Conservation (phyloP, 2,797 vertebrate genomes). For the Hafferia zeledoni region DNA sequence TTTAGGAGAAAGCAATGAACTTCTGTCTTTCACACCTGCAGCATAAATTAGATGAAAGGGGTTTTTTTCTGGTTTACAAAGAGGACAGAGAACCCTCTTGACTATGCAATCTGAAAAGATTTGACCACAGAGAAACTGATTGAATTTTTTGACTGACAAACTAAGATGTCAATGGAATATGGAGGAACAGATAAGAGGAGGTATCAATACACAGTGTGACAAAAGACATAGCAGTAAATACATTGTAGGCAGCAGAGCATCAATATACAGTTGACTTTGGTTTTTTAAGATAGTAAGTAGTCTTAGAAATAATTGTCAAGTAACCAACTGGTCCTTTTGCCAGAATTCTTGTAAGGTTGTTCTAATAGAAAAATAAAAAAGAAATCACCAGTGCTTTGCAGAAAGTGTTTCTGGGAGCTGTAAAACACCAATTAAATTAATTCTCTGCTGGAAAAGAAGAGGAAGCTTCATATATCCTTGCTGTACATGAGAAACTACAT, state of each 20-base stretch:
- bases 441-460: neutral
- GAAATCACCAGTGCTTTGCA: neutral
- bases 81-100: neutral
- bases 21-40: neutral
- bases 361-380: neutral
- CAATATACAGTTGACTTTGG: neutral
- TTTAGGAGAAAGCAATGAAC: neutral
- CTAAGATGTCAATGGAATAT: neutral
- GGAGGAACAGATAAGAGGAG: neutral
- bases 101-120: neutral
- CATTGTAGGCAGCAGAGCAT: neutral
- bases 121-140: neutral
- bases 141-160: neutral
- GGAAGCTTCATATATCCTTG: neutral
- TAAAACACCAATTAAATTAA: neutral
- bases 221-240: neutral
- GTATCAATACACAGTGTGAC: neutral
- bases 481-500: neutral
- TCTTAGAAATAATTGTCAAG: neutral
- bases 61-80: neutral
- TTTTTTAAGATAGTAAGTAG: neutral
- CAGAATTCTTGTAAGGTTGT: neutral
- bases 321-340: neutral
- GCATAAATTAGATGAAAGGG: neutral
- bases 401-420: neutral